phyloP scores from a whole-genome alignment of 1,140 invertebrate genomes.

The Stegodyphus dumicola region DNA sequence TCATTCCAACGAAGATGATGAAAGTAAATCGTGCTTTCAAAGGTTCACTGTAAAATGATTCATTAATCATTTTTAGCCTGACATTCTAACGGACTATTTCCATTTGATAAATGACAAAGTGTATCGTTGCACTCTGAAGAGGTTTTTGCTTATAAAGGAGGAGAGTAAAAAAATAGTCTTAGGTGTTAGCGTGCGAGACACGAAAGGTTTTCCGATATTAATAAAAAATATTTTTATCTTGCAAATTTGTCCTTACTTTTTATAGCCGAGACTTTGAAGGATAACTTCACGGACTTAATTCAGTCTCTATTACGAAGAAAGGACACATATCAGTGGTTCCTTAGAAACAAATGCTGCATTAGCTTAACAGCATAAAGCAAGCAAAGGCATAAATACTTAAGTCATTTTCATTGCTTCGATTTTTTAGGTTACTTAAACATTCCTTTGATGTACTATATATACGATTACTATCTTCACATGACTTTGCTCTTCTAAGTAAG shows the following conservation, averaged over 20 bases:
- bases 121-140: conserved; percentile 48
- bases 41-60: conserved; percentile 55
- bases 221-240: conserved; percentile 30
- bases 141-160: conserved; percentile 36
- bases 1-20: conserved; percentile 37
- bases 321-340: too few species aligned
- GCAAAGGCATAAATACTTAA: too few species aligned
- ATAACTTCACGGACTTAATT: too few species aligned
- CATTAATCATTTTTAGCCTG: conserved; percentile 57
- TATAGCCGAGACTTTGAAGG: too few species aligned
- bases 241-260: conserved; percentile 14
- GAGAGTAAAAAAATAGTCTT: neutral
- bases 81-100: conserved; percentile 57
- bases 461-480: too few species aligned
- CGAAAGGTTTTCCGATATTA: conserved; percentile 20
- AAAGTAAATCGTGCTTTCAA: conserved; percentile 58
- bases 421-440: too few species aligned
- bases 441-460: too few species aligned
- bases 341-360: too few species aligned
- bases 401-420: too few species aligned
- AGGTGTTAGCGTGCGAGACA: neutral
- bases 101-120: conserved; percentile 59
- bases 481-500: too few species aligned
- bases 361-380: too few species aligned
- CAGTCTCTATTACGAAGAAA: too few species aligned